Conservation (phyloP, 2,113 vertebrate genomes). For the Setophaga coronata region DNA sequence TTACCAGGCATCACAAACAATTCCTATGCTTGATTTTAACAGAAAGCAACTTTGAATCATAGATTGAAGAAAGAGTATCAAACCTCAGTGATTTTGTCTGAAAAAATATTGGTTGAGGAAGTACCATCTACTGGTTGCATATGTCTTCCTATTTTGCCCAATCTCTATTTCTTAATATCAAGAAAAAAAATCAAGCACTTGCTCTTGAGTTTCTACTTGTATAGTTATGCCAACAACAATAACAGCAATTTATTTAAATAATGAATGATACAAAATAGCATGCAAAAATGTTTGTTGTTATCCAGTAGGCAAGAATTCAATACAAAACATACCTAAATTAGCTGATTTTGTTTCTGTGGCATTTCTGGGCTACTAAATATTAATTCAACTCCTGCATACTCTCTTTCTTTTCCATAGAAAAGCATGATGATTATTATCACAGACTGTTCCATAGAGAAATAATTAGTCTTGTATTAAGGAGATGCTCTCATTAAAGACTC, state of each 20-base stretch:
- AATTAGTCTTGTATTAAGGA: conserved; percentile 60
- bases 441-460: conserved; percentile 57
- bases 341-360: conserved; percentile 6
- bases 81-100: background rate
- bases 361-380: conserved; percentile 17
- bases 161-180: background rate
- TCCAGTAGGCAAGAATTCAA: conserved; percentile 31
- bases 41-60: background rate
- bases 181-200: background rate
- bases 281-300: background rate
- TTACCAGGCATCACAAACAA: background rate
- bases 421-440: conserved; percentile 51
- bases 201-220: background rate
- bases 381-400: conserved; percentile 9
- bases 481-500: conserved; percentile 59
- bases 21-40: background rate
- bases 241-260: background rate
- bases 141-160: background rate
- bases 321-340: conserved; percentile 44
- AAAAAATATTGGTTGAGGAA: background rate
- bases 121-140: background rate
- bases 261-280: background rate
- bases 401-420: conserved; percentile 15
- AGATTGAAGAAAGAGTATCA: background rate
- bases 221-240: background rate